These are phyloP conservation scores for Holothuria glaberrima DNA, from an alignment of 35 echinoderm and acorn worm species.

Conservation along the genomic window DNA sequence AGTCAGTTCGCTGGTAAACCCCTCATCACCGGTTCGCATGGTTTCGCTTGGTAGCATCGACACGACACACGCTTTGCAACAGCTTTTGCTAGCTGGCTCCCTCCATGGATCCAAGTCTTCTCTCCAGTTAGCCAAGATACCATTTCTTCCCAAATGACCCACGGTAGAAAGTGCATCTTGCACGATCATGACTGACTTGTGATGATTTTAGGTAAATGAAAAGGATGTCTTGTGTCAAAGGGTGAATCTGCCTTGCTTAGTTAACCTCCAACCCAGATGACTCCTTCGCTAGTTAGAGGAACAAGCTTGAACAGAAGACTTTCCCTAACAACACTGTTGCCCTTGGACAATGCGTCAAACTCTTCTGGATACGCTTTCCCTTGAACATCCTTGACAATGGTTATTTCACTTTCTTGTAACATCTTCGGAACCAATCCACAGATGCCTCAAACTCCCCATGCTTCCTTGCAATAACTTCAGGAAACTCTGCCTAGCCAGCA, in stretches of 20 bases:
- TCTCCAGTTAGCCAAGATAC: slow-evolving; percentile 45
- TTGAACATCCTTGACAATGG: no score
- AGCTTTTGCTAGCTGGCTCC: background rate
- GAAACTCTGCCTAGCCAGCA: background rate
- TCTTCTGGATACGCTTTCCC: no score
- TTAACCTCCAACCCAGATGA: slow-evolving; percentile 50
- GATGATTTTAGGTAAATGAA: slow-evolving; percentile 49
- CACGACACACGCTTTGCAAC: slow-evolving; percentile 25
- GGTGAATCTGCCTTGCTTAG: slow-evolving; percentile 11
- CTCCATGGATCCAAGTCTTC: slow-evolving; percentile 38
- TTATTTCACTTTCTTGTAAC: no score
- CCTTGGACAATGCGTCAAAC: no score
- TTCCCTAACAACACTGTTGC: no score
- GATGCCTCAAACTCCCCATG: background rate
- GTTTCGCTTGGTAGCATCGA: background rate
- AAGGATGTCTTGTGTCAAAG: slow-evolving; percentile 41
- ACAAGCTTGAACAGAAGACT: slow-evolving; percentile 13
- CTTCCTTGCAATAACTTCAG: background rate
- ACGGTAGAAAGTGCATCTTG: slow-evolving; percentile 19
- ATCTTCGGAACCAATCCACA: no score
- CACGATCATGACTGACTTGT: slow-evolving; percentile 51
- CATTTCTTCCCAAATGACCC: slow-evolving; percentile 55
- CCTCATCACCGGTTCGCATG: slow-evolving; percentile 38
- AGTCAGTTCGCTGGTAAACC: slow-evolving; percentile 39
- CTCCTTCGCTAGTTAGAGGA: slow-evolving; percentile 19